Evolutionary conservation across 2,113 vertebrate genomes (phyloP).

Genomic region (Poeciliopsis occidentalis): DNA sequence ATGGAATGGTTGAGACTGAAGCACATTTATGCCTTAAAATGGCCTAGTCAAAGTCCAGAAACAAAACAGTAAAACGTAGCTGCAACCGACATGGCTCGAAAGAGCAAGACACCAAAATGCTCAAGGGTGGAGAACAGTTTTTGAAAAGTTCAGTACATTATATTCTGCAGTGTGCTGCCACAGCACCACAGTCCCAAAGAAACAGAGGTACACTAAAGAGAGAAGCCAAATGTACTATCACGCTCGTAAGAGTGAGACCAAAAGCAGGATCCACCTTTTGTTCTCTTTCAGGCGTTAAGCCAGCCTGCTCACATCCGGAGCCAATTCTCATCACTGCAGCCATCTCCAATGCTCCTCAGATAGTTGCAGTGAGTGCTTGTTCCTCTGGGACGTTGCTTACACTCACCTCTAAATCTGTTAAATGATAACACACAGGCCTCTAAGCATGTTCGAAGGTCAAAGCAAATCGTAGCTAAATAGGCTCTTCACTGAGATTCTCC

Average conservation of each 20-base stretch:
- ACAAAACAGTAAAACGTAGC: background rate
- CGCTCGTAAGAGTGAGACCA: constrained; percentile 38
- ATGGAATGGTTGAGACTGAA: background rate
- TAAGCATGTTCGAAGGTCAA: constrained; percentile 2
- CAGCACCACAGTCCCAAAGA: constrained; percentile 9
- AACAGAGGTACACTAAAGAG: constrained; percentile 34
- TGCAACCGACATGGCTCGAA: background rate
- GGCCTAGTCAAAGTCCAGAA: background rate
- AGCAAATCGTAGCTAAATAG: constrained; percentile 30
- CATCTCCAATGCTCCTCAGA: constrained; percentile 40
- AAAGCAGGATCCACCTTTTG: constrained; percentile 46
- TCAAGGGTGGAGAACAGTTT: background rate
- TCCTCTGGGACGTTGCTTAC: constrained; percentile 30
- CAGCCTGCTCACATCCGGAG: constrained; percentile 43
- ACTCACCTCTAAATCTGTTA: constrained; percentile 24
- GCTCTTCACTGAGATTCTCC: constrained; percentile 14
- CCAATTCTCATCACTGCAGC: constrained; percentile 41
- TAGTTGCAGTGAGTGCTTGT: constrained; percentile 20
- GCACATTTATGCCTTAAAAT: background rate
- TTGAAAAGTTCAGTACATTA: constrained; percentile 32
- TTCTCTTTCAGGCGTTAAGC: constrained; percentile 48
- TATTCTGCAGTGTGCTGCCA: constrained; percentile 23
- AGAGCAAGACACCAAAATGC: background rate
- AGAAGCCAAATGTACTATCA: constrained; percentile 20
- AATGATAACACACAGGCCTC: constrained; percentile 3